These are phyloP conservation scores for Aldabrachelys gigantea DNA, from an alignment of 2,113 vertebrate genomes.

Conservation along the genomic window DNA sequence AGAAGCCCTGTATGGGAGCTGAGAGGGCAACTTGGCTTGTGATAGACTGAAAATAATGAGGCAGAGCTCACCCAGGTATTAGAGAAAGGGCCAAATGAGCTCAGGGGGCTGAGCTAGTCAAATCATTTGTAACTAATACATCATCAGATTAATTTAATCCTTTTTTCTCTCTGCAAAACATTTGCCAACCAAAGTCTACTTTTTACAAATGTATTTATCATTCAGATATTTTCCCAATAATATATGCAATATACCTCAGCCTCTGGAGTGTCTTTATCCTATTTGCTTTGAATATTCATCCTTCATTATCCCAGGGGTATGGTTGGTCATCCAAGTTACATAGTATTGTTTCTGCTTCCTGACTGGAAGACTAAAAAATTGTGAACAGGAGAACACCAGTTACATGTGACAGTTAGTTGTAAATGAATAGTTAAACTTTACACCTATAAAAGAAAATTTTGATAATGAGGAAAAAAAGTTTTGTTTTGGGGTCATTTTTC, in stretches of 20 bases:
- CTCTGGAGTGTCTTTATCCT: background rate
- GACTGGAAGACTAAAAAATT: background rate
- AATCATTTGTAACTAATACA: background rate
- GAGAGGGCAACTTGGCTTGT: background rate
- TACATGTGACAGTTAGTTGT: background rate
- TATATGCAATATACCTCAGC: background rate
- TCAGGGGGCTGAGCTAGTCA: background rate
- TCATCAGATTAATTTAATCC: background rate
- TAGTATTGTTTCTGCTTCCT: background rate
- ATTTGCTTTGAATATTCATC: background rate
- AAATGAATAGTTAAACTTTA: background rate
- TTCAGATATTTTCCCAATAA: background rate
- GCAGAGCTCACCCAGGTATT: background rate
- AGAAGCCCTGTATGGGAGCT: background rate
- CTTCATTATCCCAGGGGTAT: background rate
- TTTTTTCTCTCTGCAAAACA: background rate
- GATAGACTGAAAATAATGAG: background rate
- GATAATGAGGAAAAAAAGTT: background rate
- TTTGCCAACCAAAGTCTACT: background rate
- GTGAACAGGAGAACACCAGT: background rate
- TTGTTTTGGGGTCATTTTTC: background rate
- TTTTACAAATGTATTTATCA: background rate
- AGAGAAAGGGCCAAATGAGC: background rate
- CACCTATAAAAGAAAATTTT: background rate
- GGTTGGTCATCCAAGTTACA: background rate